Percentiles rank a stretch among this genome's conserved stretches.
Evolutionary conservation across 1,140 invertebrate species (phyloP).

Genomic region (Aphaenogaster ashmeadi): DNA sequence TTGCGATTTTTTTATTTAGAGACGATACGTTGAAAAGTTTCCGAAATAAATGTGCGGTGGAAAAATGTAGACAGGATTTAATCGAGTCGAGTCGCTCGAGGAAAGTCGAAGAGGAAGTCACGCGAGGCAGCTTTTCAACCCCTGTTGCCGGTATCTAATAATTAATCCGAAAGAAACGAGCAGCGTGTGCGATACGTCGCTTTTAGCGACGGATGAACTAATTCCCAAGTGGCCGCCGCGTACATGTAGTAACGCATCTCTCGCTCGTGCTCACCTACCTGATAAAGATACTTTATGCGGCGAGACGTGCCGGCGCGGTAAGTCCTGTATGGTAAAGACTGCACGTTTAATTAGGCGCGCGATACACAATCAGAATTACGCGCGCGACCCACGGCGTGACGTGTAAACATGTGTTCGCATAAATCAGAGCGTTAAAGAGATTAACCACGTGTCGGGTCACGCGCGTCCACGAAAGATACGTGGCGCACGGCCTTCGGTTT

Average conservation of each 20-base stretch:
- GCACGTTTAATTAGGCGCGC: slow-evolving; percentile 52
- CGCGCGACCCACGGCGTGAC: slow-evolving; percentile 28
- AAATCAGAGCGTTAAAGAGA: slow-evolving; percentile 58
- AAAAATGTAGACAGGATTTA: slow-evolving; percentile 13
- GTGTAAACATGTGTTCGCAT: slow-evolving; percentile 57
- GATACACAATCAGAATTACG: slow-evolving; percentile 63
- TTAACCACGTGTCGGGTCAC: slow-evolving; percentile 57
- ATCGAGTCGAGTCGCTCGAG: not conserved
- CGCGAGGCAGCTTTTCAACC: slow-evolving; percentile 15
- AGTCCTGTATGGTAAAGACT: slow-evolving; percentile 26
- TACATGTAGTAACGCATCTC: not conserved
- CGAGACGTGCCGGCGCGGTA: not conserved
- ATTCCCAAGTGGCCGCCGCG: not conserved
- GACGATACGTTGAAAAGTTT: not conserved
- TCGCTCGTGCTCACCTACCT: not conserved
- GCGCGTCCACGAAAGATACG: slow-evolving; percentile 42
- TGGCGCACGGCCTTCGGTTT: not conserved
- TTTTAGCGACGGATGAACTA: slow-evolving; percentile 32
- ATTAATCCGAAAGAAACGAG: slow-evolving; percentile 38
- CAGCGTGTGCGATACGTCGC: not conserved
- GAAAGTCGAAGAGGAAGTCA: slow-evolving; percentile 13
- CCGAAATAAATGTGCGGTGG: not conserved
- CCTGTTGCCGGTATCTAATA: not conserved
- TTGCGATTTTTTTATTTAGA: not conserved
- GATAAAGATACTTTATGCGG: slow-evolving; percentile 58